Base-by-base conservation (phyloP, 2,888 invertebrate genomes). In the Eumacrocentrus americanus region DNA sequence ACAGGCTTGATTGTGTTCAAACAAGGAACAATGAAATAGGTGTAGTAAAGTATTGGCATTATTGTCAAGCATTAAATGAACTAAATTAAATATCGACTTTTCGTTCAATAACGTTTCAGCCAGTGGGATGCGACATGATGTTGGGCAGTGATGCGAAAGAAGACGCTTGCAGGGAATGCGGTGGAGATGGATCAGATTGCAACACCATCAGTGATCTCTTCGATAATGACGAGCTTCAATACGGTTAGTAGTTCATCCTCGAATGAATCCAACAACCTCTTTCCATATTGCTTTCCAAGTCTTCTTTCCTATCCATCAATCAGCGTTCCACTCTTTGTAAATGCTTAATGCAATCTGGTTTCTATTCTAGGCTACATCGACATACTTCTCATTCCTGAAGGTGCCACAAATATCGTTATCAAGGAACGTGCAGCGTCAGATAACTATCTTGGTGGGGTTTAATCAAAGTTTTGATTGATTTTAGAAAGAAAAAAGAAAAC, bases 71-170 rank as follows among this genome's bases (percentile, higher is more conserved):
- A 42, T 23, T 18, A 2, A 14, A 23, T 14, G 40, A 42, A 34
- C n/a, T 34, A 23, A 37, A 40, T 37, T n/a, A 20, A 38, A 62
- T 37, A 40, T 57, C 29, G 40, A 38, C 12, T 35, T 53, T 29
- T n/a, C 18, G 23, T 58, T 48, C 23, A 6, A 25, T 23, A 54
- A n/a, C 38, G 72, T 74, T 77, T 20, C 74, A 94, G 92, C 88
- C 91, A 6, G 94, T 97, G 40, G 98, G 98, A 58, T 98, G 98
- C 80, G 97, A 98, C 81, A 90, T 91, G 87, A 91, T 94, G 89
- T 83, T 98, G 72, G 97, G 96, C 9, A 97, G 97, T 3, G 83
- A 85, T 56, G 88, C 90, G 7, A 86, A 87, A 69, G 95, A 95
- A 82, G 98, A 98, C 82, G 90, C 91, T 71, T 98, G 98, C 77